A percentile compares a stretch with the other conserved stretches of the same genome.
phyloP scores from a whole-genome alignment of 2,888 invertebrate genomes.

The Cosmorhoe ocellata region DNA sequence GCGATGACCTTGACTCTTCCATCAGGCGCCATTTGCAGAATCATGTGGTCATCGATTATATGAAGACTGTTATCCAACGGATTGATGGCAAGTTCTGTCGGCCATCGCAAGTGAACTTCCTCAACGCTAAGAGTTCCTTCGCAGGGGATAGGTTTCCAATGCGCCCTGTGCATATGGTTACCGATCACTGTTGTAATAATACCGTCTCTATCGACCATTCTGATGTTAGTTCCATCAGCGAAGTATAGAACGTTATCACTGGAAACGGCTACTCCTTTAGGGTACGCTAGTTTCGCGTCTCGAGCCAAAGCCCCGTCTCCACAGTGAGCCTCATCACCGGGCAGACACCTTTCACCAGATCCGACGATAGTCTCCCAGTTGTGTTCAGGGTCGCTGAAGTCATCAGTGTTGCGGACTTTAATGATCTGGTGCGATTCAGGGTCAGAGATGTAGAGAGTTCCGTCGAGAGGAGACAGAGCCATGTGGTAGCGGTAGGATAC shows the following conservation, averaged over 20 bases:
- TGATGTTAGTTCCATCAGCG: constrained; percentile 96
- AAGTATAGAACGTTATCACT: constrained; percentile 96
- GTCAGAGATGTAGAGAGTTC: constrained; percentile 96
- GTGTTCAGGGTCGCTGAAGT: constrained; percentile 92
- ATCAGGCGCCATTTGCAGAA: constrained; percentile 94
- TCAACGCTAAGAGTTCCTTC: constrained; percentile 95
- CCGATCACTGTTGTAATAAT: constrained; percentile 96
- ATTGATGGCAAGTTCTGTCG: constrained; percentile 96
- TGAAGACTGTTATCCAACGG: constrained; percentile 97
- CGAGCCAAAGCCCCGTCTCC: constrained; percentile 97
- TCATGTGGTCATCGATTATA: constrained; percentile 98
- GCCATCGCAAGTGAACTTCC: constrained; percentile 97
- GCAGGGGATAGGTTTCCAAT: constrained; percentile 96
- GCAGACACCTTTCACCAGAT: constrained; percentile 95
- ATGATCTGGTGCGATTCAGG: constrained; percentile 98
- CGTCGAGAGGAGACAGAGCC: constrained; percentile 96
- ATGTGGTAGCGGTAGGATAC: constrained; percentile 98
- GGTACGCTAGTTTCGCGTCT: constrained; percentile 96
- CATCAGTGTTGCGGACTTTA: constrained; percentile 90
- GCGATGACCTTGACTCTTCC: constrained; percentile 96
- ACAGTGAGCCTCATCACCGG: constrained; percentile 96
- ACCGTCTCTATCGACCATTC: constrained; percentile 96
- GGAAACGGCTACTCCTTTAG: constrained; percentile 97
- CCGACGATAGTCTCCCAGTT: constrained; percentile 98
- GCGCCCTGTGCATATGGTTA: constrained; percentile 95